Base-by-base conservation (phyloP, 1,140 invertebrate genomes). In the Listronotus oregonensis region DNA sequence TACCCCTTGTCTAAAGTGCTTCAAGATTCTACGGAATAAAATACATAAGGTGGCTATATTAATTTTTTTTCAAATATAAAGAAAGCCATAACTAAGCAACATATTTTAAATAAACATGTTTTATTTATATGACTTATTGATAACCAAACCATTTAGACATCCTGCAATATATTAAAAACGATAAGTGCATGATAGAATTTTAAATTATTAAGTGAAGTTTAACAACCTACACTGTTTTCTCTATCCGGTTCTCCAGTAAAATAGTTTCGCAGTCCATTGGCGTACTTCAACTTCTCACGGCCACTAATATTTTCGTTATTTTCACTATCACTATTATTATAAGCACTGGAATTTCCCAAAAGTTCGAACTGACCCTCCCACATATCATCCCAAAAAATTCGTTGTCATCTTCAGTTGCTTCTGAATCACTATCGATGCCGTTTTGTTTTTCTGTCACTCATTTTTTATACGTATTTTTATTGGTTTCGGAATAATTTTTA, bases 351-450 rank as follows among this genome's bases (percentile, higher is more conserved):
- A 11, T 31, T 9, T 15, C 89, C 89, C 67, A 90, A 84, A 77
- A 92, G 91, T 79, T 91, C 88, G 77, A 93, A 93, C 81, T 93
- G 91, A 46, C 90, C 91, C 75, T 92, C 89, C 90, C 90, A 92
- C 83, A 92, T 86, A 76, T 93, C 91, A 5, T 27, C 21, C 21
- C 21, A 27, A 27, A 27, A 27, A 90, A 90, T 77, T 91, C 90
- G 74, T 92, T 81, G 66, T 88, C 87, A 62, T 84, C 80, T 69
- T n/a, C 21, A 5, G 10, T 21, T 10, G 15, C 27, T 21, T 64
- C 62, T 17, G n/a, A 32, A 82, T 84, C 71, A 85, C 43, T 82
- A 69, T 77, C 74, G 65, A 79, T 74, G 63, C 61, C 61, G 49
- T 63, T 80, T 40, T 69, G 59, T 21, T 70, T n/a, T 72, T 14